Evolutionary conservation across 2,888 invertebrate species (phyloP), one percentile per base, ranked within the genome.

Genomic region (Patella ulyssiponensis): DNA sequence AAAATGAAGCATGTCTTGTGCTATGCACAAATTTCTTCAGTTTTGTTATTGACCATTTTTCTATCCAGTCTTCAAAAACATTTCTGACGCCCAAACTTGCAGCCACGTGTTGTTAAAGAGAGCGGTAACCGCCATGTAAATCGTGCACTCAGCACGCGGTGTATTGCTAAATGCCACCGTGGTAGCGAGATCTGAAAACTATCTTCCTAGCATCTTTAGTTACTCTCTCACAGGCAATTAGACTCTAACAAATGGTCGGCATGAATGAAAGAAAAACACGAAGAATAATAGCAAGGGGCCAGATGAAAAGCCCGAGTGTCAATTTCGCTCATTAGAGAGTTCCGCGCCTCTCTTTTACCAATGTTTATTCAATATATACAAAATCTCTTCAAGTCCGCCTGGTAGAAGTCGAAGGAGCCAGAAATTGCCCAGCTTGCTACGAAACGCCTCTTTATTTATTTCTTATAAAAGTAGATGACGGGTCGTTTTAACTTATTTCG

Each of bases 261-360:
- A 64, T 23, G 64, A 64, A 64, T 64, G 64, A 64, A 64, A 64
- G 64, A 64, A 64, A 23, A 64, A 64, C 64, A 64, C 4, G 23
- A 64, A 23, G 64, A 64, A 64, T 64, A 64, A 64, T 64, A 64
- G 64, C 64, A 64, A 64, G 64, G 64, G 64, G 64, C 64, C 64
- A 64, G 64, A 64, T 64, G 23, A 64, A 64, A 64, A 64, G 64
- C 20, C 20, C 64, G 64, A 64, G 64, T 64, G 64, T 64, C 64
- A 64, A 64, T 64, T 64, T 64, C 23, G 64, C 64, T 64, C 64
- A 64, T 64, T 64, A 64, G 64, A 64, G 23, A 64, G 64, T 20
- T 64, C 64, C 64, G 64, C 23, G 64, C 64, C 64, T 12, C 64
- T 64, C 64, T 64, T 44, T 64, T 64, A 23, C 20, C 20, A 23